Evolutionary conservation across 2,797 vertebrate genomes (phyloP).

Genomic region (Acanthornis magna): DNA sequence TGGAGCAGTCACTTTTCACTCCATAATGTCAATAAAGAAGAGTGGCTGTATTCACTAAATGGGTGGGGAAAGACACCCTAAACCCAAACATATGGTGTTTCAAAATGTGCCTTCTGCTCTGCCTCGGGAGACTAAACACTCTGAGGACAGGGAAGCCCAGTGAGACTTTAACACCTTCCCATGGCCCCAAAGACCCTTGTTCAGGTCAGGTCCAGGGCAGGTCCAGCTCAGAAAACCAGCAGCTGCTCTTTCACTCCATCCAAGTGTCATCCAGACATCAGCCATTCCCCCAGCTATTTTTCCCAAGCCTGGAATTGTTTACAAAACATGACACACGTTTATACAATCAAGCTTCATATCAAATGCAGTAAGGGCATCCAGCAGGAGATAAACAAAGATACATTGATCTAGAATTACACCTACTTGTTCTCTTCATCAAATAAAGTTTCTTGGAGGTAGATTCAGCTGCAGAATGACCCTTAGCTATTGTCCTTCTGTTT

Average conservation of each 20-base stretch:
- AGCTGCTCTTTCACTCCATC: background rate
- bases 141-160: background rate
- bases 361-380: background rate
- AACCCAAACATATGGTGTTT: background rate
- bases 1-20: background rate
- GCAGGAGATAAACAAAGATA: background rate
- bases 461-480: conserved; percentile 29
- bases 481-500: conserved; percentile 45
- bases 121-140: background rate
- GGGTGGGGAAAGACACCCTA: accelerated
- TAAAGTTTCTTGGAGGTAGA: conserved; percentile 6
- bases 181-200: background rate
- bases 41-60: background rate
- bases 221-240: background rate
- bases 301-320: background rate
- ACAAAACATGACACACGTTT: background rate
- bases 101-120: background rate
- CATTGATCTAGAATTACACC: background rate
- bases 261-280: background rate
- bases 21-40: background rate
- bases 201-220: background rate
- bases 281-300: background rate
- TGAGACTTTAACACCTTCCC: background rate
- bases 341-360: background rate
- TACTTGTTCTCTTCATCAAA: background rate